phyloP scores from a whole-genome alignment of 2,888 invertebrate genomes.

The Hofmannophila pseudospretella region DNA sequence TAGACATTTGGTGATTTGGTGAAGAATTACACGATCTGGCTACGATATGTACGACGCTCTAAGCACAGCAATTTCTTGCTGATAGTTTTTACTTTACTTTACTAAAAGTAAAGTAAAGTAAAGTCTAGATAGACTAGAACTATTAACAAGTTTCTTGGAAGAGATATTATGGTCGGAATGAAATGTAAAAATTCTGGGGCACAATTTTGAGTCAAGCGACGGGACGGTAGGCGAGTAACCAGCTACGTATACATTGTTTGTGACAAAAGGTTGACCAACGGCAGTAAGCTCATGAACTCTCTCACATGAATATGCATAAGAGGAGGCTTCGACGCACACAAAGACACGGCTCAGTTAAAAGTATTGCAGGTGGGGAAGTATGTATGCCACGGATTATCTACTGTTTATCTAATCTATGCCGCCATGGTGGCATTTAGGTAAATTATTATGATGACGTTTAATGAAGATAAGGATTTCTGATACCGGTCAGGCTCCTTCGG shows the following conservation, averaged over 20 bases:
- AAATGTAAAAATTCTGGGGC: not conserved
- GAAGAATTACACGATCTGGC: too few species aligned
- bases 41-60: too few species aligned
- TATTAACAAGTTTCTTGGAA: too few species aligned
- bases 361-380: conserved; percentile 26
- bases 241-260: not conserved
- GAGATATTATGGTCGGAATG: too few species aligned
- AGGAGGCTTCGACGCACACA: conserved; percentile 22
- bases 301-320: conserved; percentile 30
- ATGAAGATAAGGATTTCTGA: conserved; percentile 1
- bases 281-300: conserved; percentile 19
- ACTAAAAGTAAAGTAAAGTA: too few species aligned
- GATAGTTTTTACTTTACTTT: too few species aligned
- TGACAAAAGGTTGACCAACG: conserved; percentile 16
- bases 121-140: too few species aligned
- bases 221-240: not conserved
- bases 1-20: too few species aligned
- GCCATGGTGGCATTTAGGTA: conserved; percentile 32
- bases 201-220: not conserved
- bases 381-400: conserved; percentile 35
- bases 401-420: conserved; percentile 37
- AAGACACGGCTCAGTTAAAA: conserved; percentile 31
- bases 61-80: too few species aligned
- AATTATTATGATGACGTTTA: not conserved
- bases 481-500: not conserved